Conservation (phyloP, 2,888 invertebrate genomes). For the Ichneumon xanthorius region DNA sequence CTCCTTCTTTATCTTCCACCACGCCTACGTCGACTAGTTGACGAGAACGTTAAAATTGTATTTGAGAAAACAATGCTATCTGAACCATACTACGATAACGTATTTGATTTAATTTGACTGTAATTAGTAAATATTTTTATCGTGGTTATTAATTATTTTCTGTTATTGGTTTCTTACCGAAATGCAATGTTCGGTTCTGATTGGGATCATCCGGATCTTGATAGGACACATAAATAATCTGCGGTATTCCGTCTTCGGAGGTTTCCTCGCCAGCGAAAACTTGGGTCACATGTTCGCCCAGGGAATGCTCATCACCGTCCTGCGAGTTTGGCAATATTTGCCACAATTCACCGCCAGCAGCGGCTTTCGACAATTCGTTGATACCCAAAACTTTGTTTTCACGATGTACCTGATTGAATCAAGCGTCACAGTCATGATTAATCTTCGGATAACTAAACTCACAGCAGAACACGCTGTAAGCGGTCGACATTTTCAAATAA, state of each 20-base stretch:
- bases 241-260: slow-evolving; percentile 82
- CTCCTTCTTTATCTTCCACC: slow-evolving; percentile 75
- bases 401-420: slow-evolving; percentile 78
- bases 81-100: background rate
- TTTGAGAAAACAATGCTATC: background rate
- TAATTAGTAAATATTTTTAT: background rate
- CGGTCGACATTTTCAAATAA: background rate
- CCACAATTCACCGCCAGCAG: slow-evolving; percentile 79
- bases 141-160: background rate
- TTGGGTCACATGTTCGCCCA: slow-evolving; percentile 79
- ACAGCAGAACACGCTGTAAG: background rate
- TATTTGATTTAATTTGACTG: background rate
- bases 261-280: slow-evolving; percentile 79
- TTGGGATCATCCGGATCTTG: slow-evolving; percentile 84
- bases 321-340: slow-evolving; percentile 79
- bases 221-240: slow-evolving; percentile 86
- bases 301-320: slow-evolving; percentile 74
- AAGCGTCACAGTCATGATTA: background rate
- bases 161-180: slow-evolving; percentile 72
- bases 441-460: background rate
- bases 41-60: slow-evolving; percentile 7
- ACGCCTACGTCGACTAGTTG: slow-evolving; percentile 77
- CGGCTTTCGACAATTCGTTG: slow-evolving; percentile 72
- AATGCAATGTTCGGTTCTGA: slow-evolving; percentile 83
- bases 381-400: slow-evolving; percentile 77